Percentiles rank a stretch among this genome's conserved stretches.
phyloP scores from a whole-genome alignment of 2,797 vertebrate genomes.

The Diceros bicornis region DNA sequence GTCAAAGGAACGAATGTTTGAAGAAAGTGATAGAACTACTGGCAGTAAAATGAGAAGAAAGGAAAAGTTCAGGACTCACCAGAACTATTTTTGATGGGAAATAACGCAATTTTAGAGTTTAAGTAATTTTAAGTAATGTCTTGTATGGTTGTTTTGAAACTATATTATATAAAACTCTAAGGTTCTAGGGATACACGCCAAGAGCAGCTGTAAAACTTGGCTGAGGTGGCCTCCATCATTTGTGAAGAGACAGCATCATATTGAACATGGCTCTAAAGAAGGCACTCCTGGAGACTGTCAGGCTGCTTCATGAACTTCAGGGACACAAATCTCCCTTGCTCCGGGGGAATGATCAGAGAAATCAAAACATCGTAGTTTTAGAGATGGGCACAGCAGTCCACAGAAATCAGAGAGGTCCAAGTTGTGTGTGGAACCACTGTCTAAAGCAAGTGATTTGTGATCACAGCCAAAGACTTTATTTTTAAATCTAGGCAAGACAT shows the following conservation, averaged over 20 bases:
- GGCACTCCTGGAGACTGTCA: too few relatives aligned
- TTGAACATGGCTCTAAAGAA: not conserved
- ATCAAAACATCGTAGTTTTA: not conserved
- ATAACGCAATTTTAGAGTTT: not conserved
- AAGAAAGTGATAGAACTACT: not conserved
- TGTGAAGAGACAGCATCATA: not conserved
- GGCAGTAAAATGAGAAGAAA: not conserved
- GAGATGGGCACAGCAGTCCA: not conserved
- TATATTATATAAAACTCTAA: not conserved
- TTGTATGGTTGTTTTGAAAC: not conserved
- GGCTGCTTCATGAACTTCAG: not conserved
- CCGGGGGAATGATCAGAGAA: not conserved
- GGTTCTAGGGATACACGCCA: too few relatives aligned
- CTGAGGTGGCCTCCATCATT: not conserved
- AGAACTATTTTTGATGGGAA: not conserved
- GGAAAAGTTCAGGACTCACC: not conserved
- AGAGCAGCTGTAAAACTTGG: not conserved
- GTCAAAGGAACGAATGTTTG: not conserved
- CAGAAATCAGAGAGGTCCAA: not conserved
- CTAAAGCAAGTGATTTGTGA: not conserved
- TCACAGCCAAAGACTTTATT: not conserved
- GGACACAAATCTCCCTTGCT: not conserved
- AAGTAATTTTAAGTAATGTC: not conserved
- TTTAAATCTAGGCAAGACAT: not conserved
- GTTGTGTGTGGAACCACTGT: not conserved